Evolutionary conservation across 2,888 invertebrate genomes (phyloP), one percentile per base, ranked within the genome.

Genomic region (Cristatella mucedo): DNA sequence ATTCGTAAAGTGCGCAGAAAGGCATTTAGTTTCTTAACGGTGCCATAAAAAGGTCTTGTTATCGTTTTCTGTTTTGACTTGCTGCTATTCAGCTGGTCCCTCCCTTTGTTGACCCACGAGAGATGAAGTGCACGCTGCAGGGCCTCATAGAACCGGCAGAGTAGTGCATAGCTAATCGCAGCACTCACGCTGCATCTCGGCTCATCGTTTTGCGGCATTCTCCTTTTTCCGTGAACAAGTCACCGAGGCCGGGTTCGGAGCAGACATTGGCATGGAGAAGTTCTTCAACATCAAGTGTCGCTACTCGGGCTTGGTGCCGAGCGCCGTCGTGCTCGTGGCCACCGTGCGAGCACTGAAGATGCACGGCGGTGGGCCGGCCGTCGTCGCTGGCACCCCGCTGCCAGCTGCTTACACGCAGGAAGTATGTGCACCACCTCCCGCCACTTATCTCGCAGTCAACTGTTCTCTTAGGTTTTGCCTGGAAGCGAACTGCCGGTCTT

Each of bases 251-350:
- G 97, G 97, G 26, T 97, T 97, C 62, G 95, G 95, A 7, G 91
- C 93, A 9, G 97, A 97, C 64, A 91, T 97, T 54, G 95, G 82
- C 38, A 83, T 91, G 83, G 93, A 95, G 69, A 95, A 95, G 67
- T 91, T 93, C 72, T 84, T 89, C 68, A 76, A 93, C 66, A 91
- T 95, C 44, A 95, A 95, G 69, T 91, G 89, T 53, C 77, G 91
- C 16, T 77, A 80, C 41, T 87, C 89, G 9, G 83, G 80, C 0
- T 76, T 81, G 47, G 58, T 71, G 13, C 93, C 95, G 4, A 78
- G 82, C 68, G 86, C 82, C 47, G 80, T 85, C 9, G 89, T 97
- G 0, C 69, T 97, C 31, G 95, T 97, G 29, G 76, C 82, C 1
- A 91, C 95, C 0, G 75, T 95, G 16, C 73, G 95, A 46, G 95